Evolutionary conservation across 2,888 invertebrate genomes (phyloP).

Genomic region (Phymatocera aterrima): DNA sequence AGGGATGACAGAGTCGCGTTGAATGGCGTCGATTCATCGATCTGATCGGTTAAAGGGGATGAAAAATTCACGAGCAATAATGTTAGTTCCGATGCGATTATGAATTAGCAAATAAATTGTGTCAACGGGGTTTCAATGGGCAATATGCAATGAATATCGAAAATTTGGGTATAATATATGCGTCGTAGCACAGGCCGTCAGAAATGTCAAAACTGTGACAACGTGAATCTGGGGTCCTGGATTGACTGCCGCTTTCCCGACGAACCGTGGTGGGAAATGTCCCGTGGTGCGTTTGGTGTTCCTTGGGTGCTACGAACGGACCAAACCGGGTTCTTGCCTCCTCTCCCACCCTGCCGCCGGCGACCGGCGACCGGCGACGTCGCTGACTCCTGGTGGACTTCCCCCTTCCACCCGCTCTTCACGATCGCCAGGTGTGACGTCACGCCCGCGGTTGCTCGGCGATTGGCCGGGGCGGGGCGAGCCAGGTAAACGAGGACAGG

Average conservation of each 20-base stretch:
- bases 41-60: slow-evolving; percentile 2
- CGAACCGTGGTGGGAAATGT: slow-evolving; percentile 58
- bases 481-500: slow-evolving; percentile 68
- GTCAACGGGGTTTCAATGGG: neutral
- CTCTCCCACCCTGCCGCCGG: slow-evolving; percentile 45
- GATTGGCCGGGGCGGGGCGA: slow-evolving; percentile 72
- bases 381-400: slow-evolving; percentile 48
- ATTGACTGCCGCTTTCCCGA: slow-evolving; percentile 51
- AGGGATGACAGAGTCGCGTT: slow-evolving; percentile 4
- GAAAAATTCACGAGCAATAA: slow-evolving; percentile 1
- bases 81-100: neutral
- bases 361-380: slow-evolving; percentile 40
- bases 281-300: slow-evolving; percentile 54
- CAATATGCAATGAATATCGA: neutral
- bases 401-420: slow-evolving; percentile 55
- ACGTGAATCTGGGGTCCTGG: slow-evolving; percentile 26
- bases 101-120: neutral
- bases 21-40: neutral
- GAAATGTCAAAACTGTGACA: slow-evolving; percentile 38
- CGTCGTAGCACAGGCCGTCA: neutral
- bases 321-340: slow-evolving; percentile 71
- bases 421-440: slow-evolving; percentile 61
- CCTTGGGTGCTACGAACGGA: slow-evolving; percentile 48
- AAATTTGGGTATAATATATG: neutral
- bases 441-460: slow-evolving; percentile 56